Base-by-base conservation (phyloP, 2,113 vertebrate species). In the Capra hircus region DNA sequence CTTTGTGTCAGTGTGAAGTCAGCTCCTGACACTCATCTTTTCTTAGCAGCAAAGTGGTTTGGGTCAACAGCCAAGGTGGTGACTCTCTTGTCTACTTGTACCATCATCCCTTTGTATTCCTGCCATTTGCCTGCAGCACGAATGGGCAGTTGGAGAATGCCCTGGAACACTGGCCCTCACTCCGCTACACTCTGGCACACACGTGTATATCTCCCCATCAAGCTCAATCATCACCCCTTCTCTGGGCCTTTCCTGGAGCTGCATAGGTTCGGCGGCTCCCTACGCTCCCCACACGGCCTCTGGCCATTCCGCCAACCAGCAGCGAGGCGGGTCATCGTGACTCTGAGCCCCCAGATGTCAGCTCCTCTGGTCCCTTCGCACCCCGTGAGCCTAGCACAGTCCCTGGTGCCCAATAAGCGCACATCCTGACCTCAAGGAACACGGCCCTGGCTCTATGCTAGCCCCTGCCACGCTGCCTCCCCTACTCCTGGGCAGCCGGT, bases 401-500 rank as follows among this genome's bases (percentile, higher is more conserved):
- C 4, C 91, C 78, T 64, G 95, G 86, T 59, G 86, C 94, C 81
- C 91, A 62, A 21, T 5, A n/a, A 84, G 57, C 7, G 33, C 67
- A 48, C 40, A 23, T 3, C 57, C n/a, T 81, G 80, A 85, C 81
- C 90, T 55, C 0, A 10, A 64, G 62, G 50, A 21, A 16, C 45
- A 2, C 4, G 3, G 13, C 33, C 53, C 40, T 40, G 30, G 30
- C 91, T 90, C 81, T 88, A 45, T 33, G 62, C 92, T 91, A 82
- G 81, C 80, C 94, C 96, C 84, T 27, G 0, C 96, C 28, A 25
- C 1, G 4, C 59, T 78, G 97, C 95, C 98, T 96, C 95, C 98
- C 98, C 91, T 97, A n/a, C 45, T 88, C 90, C 81, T 83, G 97
- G 71, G 67, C 92, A 84, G 96, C 90, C 23, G 62, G 90, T 48